Evolutionary conservation across 2,888 invertebrate genomes (phyloP).

Genomic region (Frankliniella fusca): DNA sequence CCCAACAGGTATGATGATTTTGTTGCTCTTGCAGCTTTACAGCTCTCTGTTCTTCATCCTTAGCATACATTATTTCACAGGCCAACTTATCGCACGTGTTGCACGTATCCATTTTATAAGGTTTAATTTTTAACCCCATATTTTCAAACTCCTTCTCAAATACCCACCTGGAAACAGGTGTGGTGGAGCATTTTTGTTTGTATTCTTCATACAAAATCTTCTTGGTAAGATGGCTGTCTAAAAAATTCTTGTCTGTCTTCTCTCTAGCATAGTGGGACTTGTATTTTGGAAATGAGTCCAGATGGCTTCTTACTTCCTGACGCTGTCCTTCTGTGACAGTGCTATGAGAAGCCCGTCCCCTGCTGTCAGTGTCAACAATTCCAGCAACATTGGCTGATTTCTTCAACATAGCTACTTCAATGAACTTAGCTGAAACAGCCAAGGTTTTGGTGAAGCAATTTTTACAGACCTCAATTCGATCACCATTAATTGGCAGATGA

Average conservation of each 20-base stretch:
- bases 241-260: background rate
- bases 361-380: no score
- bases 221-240: background rate
- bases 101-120: background rate
- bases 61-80: background rate
- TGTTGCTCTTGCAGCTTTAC: background rate
- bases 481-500: background rate
- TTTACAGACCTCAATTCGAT: background rate
- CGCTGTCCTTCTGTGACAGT: background rate
- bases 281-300: background rate
- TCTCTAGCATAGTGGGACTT: background rate
- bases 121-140: background rate
- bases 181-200: background rate
- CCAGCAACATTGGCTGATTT: background rate
- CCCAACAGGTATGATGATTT: background rate
- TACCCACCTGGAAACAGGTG: background rate
- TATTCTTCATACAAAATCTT: background rate
- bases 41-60: background rate
- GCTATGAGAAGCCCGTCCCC: no score
- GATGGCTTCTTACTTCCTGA: background rate
- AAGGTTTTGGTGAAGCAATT: background rate
- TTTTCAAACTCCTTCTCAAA: background rate
- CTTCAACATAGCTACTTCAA: background rate
- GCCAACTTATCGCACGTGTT: background rate
- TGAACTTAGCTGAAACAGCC: background rate